Conservation (phyloP, 2,888 invertebrate species). For the Oligia fasciuncula region DNA sequence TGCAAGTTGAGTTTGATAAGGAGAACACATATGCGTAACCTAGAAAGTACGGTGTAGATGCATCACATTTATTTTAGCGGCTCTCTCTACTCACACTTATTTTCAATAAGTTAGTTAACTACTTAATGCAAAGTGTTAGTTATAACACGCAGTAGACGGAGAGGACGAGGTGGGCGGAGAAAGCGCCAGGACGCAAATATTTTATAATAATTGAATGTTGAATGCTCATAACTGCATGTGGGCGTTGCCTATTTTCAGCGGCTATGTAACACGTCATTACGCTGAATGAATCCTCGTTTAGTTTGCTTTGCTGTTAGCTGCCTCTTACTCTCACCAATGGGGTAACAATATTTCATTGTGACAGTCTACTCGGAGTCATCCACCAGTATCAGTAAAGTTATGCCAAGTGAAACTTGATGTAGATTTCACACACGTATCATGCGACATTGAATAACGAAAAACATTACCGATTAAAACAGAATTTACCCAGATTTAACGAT, state of each 20-base stretch:
- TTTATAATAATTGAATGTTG: conserved; percentile 11
- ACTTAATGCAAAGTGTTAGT: neutral
- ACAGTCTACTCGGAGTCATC: neutral
- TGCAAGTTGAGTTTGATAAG: neutral
- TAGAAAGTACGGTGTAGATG: neutral
- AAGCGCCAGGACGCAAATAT: neutral
- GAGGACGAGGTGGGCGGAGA: neutral
- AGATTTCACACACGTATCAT: conserved; percentile 4
- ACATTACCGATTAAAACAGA: conserved; percentile 14
- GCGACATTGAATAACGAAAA: neutral
- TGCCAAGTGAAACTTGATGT: neutral
- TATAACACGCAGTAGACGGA: neutral
- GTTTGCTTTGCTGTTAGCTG: neutral
- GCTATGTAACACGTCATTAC: conserved; percentile 13
- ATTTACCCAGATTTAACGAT: conserved; percentile 35
- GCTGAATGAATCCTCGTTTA: conserved; percentile 34
- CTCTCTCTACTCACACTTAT: neutral
- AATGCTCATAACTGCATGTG: conserved; percentile 11
- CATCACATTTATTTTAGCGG: neutral
- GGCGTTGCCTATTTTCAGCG: conserved; percentile 28
- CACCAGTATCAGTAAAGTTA: neutral
- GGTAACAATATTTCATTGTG: conserved; percentile 10
- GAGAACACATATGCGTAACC: neutral
- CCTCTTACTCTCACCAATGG: neutral
- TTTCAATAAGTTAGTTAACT: neutral